A percentile compares a stretch with the other conserved stretches of the same genome.
Evolutionary conservation across 2,888 invertebrate species (phyloP).

Genomic region (Sericinus montela): DNA sequence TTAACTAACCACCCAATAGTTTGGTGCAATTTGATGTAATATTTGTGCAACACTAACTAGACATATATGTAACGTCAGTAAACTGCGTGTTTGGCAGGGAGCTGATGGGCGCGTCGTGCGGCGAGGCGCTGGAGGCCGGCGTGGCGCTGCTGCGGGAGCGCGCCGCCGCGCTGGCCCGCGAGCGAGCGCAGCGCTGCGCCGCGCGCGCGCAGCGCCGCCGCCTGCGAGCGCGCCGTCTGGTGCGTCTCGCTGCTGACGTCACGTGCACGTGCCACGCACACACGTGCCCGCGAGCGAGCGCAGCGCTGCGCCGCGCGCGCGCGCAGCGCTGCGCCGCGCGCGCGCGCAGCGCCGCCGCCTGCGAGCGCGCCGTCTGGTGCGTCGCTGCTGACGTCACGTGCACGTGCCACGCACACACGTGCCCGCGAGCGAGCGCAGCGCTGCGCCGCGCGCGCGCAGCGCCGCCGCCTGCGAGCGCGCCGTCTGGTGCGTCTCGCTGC

Average conservation of each 20-base stretch:
- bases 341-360: neutral
- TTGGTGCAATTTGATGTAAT: too few species aligned
- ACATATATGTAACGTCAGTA: too few species aligned
- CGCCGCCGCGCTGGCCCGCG: constrained; percentile 20
- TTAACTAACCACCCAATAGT: too few species aligned
- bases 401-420: neutral
- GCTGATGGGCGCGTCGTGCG: constrained; percentile 49
- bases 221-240: neutral
- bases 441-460: neutral
- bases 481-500: too few species aligned
- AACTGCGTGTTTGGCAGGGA: constrained; percentile 39
- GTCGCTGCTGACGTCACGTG: too few species aligned
- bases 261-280: too few species aligned
- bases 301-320: neutral
- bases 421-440: neutral
- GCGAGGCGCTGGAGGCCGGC: constrained; percentile 29
- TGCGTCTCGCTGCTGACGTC: too few species aligned
- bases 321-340: neutral
- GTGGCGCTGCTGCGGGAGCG: constrained; percentile 36
- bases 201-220: constrained; percentile 7
- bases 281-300: neutral
- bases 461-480: too few species aligned
- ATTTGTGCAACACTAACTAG: too few species aligned
- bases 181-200: constrained; percentile 24
- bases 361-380: neutral